Evolutionary conservation across 1,140 invertebrate species (phyloP), one percentile per base, ranked within the genome.

Genomic region (Yoshiicerus persimilis): DNA sequence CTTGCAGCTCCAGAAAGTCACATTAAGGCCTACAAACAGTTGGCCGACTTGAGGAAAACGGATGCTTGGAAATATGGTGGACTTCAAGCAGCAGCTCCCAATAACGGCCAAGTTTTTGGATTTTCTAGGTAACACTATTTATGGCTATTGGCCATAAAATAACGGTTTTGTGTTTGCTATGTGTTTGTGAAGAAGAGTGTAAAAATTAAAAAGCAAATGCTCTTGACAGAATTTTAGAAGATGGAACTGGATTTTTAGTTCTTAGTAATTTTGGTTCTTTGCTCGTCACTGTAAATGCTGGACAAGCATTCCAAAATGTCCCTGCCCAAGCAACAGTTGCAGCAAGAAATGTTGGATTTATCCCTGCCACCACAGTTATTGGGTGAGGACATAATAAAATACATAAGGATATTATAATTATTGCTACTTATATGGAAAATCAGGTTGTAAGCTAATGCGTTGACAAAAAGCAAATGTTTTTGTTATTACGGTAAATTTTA

Each of bases 31-130:
- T 92, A 92, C 86, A 91, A 91, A 41, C 91, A 92, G 70, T 91
- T 95, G 13, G 86, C 93, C 8, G 91, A 92, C 9, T 32, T 90
- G 13, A 41, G 89, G 39, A 70, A 87, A 27, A 75, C 75, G 13
- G 84, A 84, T 3, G 70, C 70, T 4, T 56, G 47, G 47, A 56
- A n/a, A 56, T 56, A 56, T 16, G 47, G 47, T n/a, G 47, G 47
- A 2, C 20, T 56, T 0, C 47, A 56, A 56, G 47, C 20, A 0
- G 47, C 20, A 0, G 47, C 47, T n/a, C 20, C 20, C 47, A 56
- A 56, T 56, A 56, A 56, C n/a, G 47, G 47, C 4, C 47, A 56
- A 56, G 47, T 56, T 4, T 56, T 56, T 56, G 47, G 47, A n/a
- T 56, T 56, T n/a, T 5, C 47, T 6, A 56, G 47, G 47, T 56